These are phyloP conservation scores for Elachura formosa DNA, from an alignment of 2,113 vertebrate genomes.

Conservation along the genomic window DNA sequence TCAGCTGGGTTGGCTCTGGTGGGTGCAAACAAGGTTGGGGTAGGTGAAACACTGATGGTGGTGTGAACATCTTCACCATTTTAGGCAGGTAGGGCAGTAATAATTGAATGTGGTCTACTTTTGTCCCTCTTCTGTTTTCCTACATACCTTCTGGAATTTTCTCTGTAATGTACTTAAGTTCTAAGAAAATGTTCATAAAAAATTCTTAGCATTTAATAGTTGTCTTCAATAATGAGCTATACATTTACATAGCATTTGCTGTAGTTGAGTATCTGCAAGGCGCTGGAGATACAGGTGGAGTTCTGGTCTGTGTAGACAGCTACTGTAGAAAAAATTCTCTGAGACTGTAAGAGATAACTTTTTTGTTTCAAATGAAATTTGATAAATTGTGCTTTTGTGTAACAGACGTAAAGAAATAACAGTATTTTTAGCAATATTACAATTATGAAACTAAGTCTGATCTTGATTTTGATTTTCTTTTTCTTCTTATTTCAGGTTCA, in stretches of 20 bases:
- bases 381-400: background rate
- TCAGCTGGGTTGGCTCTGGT: background rate
- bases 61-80: background rate
- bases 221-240: background rate
- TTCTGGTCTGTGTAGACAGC: background rate
- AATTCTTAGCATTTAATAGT: background rate
- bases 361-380: background rate
- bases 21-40: background rate
- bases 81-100: background rate
- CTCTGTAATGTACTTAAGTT: background rate
- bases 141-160: background rate
- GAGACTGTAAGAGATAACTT: background rate
- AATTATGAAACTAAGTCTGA: background rate
- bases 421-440: background rate
- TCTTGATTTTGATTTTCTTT: background rate
- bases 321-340: background rate
- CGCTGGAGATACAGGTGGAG: background rate
- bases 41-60: background rate
- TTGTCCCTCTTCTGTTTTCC: background rate
- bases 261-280: background rate
- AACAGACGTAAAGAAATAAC: background rate
- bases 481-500: conserved; percentile 76
- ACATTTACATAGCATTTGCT: background rate
- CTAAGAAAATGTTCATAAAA: background rate
- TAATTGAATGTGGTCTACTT: background rate